Percentiles rank a stretch among this genome's conserved stretches.
phyloP scores from a whole-genome alignment of 2,888 invertebrate species.

The Oligia strigilis region DNA sequence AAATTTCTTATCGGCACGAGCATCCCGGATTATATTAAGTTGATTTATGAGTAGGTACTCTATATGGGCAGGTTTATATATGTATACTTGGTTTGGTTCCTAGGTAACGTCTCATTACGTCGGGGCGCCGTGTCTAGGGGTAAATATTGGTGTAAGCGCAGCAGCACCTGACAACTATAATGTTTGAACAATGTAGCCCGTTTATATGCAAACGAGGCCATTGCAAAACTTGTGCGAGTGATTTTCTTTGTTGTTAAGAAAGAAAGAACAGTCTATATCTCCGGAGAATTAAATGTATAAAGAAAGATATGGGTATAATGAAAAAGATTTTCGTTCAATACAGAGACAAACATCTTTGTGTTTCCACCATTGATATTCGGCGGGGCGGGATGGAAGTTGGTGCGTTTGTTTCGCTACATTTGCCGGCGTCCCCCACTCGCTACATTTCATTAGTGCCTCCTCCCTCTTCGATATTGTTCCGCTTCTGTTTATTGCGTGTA shows the following conservation, averaged over 20 bases:
- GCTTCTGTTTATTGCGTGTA: slow-evolving; percentile 79
- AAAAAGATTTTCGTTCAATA: slow-evolving; percentile 69
- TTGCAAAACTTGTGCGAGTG: slow-evolving; percentile 50
- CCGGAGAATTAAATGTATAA: slow-evolving; percentile 60
- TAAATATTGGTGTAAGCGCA: slow-evolving; percentile 55
- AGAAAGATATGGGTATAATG: slow-evolving; percentile 66
- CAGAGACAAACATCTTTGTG: slow-evolving; percentile 71
- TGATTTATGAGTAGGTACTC: slow-evolving; percentile 58
- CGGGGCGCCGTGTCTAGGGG: slow-evolving; percentile 24
- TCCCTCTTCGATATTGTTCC: slow-evolving; percentile 81
- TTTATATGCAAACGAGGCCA: slow-evolving; percentile 50
- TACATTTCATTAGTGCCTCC: slow-evolving; percentile 87
- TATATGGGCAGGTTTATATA: not conserved
- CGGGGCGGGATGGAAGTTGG: slow-evolving; percentile 77
- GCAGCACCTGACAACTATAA: slow-evolving; percentile 51
- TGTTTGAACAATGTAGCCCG: slow-evolving; percentile 50
- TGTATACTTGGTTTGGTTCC: slow-evolving; percentile 25
- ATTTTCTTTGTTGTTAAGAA: slow-evolving; percentile 44
- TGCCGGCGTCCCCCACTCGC: slow-evolving; percentile 79
- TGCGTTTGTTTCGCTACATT: slow-evolving; percentile 87
- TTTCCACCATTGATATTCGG: slow-evolving; percentile 77
- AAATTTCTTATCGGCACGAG: slow-evolving; percentile 63
- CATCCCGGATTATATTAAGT: slow-evolving; percentile 64
- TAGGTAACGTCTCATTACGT: slow-evolving; percentile 53
- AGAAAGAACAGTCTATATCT: slow-evolving; percentile 45